Evolutionary conservation across 2,797 vertebrate species (phyloP).

Genomic region (Pangasius djambal): DNA sequence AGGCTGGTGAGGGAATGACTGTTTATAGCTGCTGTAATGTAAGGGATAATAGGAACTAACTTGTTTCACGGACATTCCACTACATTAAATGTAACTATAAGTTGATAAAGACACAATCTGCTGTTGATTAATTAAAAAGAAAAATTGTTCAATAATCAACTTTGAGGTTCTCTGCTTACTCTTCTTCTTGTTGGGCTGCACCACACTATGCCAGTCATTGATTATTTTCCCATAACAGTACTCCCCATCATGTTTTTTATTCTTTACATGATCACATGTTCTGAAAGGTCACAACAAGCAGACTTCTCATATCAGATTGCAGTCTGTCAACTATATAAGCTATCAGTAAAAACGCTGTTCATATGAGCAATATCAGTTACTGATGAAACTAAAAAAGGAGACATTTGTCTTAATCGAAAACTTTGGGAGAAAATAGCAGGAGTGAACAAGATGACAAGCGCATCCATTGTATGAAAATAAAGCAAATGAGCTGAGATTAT

Average conservation of each 20-base stretch:
- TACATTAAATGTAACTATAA: not conserved
- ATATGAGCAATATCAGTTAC: not conserved
- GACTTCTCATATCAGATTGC: not conserved
- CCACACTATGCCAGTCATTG: not conserved
- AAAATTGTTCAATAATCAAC: not conserved
- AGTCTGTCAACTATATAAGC: not conserved
- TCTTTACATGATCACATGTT: not conserved
- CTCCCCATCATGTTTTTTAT: no score
- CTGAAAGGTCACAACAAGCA: not conserved
- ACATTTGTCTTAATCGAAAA: not conserved
- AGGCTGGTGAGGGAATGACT: not conserved
- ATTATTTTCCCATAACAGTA: not conserved
- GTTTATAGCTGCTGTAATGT: not conserved
- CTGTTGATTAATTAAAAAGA: not conserved
- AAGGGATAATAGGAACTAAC: not conserved
- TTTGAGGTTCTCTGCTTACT: not conserved
- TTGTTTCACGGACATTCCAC: not conserved
- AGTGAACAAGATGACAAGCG: not conserved
- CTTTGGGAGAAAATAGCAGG: not conserved
- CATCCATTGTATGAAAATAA: not conserved
- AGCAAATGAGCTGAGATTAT: no score
- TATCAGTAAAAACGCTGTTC: not conserved
- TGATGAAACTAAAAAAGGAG: not conserved
- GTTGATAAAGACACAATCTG: not conserved
- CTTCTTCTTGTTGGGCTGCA: not conserved